Base-by-base conservation (phyloP, 2,113 vertebrate genomes). In the Tachysurus vachellii region DNA sequence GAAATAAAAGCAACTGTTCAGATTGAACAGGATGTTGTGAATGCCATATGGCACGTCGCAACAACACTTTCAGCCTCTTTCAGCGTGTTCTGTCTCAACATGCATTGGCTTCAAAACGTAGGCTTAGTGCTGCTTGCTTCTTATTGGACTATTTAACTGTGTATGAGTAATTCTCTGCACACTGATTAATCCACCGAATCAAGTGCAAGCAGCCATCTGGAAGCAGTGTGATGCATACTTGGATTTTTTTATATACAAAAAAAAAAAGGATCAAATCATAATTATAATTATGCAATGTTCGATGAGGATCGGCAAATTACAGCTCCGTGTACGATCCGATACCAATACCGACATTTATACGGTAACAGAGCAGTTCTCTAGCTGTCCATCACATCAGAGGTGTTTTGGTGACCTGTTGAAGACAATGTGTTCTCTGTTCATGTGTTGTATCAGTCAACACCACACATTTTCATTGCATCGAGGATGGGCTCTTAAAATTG, bases 171-270 rank as follows among this genome's bases (percentile, higher is more conserved):
- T 76, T 76, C 36, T 47, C 23, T 28, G 47, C 62, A 36, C 47
- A 83, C 70, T 76, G 56, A 77, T 47, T 47, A 28, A 23, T 47
- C 54, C 70, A 50, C 9, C 62, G 42, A n/a, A 9, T 70, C 54
- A 17, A 84, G n/a, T 26, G n/a, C 26, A 31, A 83, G 11, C 36
- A 68, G 23, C 4, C 56, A 85, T 76, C 54, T 85, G 83, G 83
- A 85, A 28, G 8, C 36, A 76, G 36, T 36, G 31, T 17, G 42
- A 76, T 28, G 44, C 61, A 76, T 76, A 28, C 8, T 28, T 62
- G 14, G 7, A 56, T 31, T 47, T 64, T 28, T 57, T 50, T 56
- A 70, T 19, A 11, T 31, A 17, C 13, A 75, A 13, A 5, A 10
- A 13, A 5, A 10, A 23, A 26, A n/a, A 1, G 73, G 44, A 23